Base-by-base conservation (phyloP, 2,797 vertebrate genomes). In the Percopsis omiscomaycus region DNA sequence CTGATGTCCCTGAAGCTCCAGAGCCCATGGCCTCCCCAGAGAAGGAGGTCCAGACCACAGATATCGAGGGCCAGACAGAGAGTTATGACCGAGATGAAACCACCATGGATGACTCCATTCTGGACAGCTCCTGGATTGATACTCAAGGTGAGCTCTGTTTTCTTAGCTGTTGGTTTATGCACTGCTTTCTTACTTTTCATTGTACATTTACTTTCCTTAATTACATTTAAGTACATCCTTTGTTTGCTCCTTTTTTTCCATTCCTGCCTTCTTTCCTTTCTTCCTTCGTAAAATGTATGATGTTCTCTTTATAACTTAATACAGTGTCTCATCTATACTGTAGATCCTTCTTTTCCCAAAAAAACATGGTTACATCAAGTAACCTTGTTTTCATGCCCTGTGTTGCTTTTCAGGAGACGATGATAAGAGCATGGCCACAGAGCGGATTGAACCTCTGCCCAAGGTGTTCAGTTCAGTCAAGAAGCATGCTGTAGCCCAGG, bases 121-220 rank as follows among this genome's bases (percentile, higher is more conserved):
- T 99, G 90, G 98, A 98, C 94, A 98, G 96, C 87, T 96, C 96
- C 86, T 99, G 97, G 98, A 90, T 98, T 64, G 96, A 99, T 82
- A 95, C 96, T 80, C 98, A 98, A 96, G 98, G 97, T 99, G 90
- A 93, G 93, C 84, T 77, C 85, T 55, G 28, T 45, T 30, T 53
- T 0, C 49, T 69, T 8, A 5, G 59, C 60, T 45, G 2, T 30
- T 27, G 4, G 3, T 15, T 62, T 42, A n/a, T 22, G 13, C 49
- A 16, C 3, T 11, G 37, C 1, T 5, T 2, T 37, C 14, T 12
- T 27, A 16, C 28, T 58, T 55, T 48, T 46, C 16, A 52, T 53
- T 30, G 3, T 46, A 30, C 32, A 11, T 29, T 51, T 56, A 12
- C 37, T 47, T 5, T 59, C 27, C 59, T 46, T 49, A 22, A 51